Evolutionary conservation across 2,888 invertebrate genomes (phyloP).

Genomic region (Apotomis capreana): DNA sequence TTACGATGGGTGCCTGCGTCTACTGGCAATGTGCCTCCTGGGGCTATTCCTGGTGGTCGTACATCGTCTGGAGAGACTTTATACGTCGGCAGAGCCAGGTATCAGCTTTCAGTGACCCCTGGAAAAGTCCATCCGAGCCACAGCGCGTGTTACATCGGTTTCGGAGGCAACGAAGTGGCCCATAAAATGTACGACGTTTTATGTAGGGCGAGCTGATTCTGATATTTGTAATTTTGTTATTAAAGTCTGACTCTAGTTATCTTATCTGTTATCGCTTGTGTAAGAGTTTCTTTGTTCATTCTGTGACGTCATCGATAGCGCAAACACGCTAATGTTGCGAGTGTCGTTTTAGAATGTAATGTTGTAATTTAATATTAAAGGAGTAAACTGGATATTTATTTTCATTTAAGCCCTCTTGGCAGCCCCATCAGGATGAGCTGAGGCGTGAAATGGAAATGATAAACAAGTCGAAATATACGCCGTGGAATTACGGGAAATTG

Average conservation of each 20-base stretch:
- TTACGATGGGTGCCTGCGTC: constrained; percentile 81
- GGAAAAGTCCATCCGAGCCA: constrained; percentile 82
- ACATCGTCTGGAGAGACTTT: constrained; percentile 77
- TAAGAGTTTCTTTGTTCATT: constrained; percentile 10
- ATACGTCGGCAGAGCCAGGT: constrained; percentile 82
- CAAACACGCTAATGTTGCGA: neutral
- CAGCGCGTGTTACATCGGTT: constrained; percentile 71
- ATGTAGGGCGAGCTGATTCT: constrained; percentile 65
- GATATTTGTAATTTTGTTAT: neutral
- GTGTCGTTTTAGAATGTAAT: constrained; percentile 4
- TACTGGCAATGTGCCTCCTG: constrained; percentile 80
- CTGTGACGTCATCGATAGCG: constrained; percentile 12
- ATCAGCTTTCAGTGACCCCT: constrained; percentile 83
- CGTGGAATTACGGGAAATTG: constrained; percentile 14
- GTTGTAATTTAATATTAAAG: constrained; percentile 8
- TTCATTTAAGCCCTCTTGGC: constrained; percentile 3
- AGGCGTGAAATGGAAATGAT: constrained; percentile 31
- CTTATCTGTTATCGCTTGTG: constrained; percentile 24
- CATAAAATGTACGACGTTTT: constrained; percentile 76
- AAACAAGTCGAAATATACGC: constrained; percentile 22
- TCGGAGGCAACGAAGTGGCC: constrained; percentile 71
- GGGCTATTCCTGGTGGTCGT: constrained; percentile 81
- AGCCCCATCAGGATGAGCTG: constrained; percentile 9
- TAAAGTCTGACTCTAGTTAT: constrained; percentile 16
- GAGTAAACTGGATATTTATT: constrained; percentile 17